These are phyloP conservation scores for Cerastoderma edule DNA, from an alignment of 2,888 invertebrate species.

Conservation along the genomic window DNA sequence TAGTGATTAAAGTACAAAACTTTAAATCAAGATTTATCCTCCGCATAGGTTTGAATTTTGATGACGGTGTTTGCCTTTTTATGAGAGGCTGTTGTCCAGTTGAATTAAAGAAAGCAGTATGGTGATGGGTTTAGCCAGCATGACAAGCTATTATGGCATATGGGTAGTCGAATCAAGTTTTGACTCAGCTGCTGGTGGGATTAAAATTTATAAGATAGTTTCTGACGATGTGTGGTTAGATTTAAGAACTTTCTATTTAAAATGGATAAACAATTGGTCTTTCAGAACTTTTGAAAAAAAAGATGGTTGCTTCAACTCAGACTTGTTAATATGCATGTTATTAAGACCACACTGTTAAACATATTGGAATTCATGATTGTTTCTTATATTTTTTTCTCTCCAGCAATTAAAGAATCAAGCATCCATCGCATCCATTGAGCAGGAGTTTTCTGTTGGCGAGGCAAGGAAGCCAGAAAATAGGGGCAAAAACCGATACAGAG, in stretches of 20 bases:
- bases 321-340: no score
- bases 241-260: neutral
- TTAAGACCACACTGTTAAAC: neutral
- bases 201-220: neutral
- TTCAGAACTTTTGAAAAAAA: neutral
- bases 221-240: neutral
- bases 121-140: no score
- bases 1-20: no score
- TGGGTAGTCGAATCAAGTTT: no score
- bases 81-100: no score
- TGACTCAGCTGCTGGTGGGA: no score
- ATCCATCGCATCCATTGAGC: slow-evolving; percentile 63
- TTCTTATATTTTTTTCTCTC: slow-evolving; percentile 40
- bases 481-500: slow-evolving; percentile 94
- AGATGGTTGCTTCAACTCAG: no score
- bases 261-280: neutral
- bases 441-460: slow-evolving; percentile 85
- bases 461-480: slow-evolving; percentile 92
- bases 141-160: no score
- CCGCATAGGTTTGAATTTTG: no score
- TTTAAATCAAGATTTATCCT: no score
- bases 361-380: neutral
- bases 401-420: slow-evolving; percentile 78
- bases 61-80: no score
- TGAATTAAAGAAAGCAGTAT: no score